phyloP scores from a whole-genome alignment of 2,888 invertebrate species.

The Polydrusus cervinus region DNA sequence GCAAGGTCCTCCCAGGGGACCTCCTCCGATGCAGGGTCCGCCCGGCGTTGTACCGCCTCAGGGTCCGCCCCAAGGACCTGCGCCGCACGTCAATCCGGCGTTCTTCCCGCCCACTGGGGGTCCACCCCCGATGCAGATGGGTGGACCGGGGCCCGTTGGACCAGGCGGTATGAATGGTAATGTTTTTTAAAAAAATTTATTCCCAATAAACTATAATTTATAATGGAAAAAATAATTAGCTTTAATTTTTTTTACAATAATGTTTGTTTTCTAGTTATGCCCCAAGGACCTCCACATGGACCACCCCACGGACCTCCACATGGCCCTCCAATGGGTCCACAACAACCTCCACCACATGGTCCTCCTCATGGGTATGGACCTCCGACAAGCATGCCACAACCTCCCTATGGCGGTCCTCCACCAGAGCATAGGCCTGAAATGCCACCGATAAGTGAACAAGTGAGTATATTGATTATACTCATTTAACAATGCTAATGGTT shows the following conservation, averaged over 20 bases:
- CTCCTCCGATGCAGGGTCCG: slow-evolving; percentile 72
- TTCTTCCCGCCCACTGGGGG: slow-evolving; percentile 89
- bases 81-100: slow-evolving; percentile 97
- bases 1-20: slow-evolving; percentile 74
- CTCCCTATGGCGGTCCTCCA: slow-evolving; percentile 78
- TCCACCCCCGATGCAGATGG: slow-evolving; percentile 75
- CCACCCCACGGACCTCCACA: slow-evolving; percentile 74
- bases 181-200: slow-evolving; percentile 1
- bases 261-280: slow-evolving; percentile 44
- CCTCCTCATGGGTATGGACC: slow-evolving; percentile 76
- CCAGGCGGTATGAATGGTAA: slow-evolving; percentile 53
- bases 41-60: slow-evolving; percentile 74
- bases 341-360: slow-evolving; percentile 69
- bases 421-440: slow-evolving; percentile 73
- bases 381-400: slow-evolving; percentile 68
- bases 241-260: no score
- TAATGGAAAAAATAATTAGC: no score
- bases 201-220: no score
- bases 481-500: no score
- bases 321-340: slow-evolving; percentile 81
- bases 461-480: no score
- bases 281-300: slow-evolving; percentile 37
- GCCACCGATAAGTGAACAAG: slow-evolving; percentile 85
- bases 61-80: slow-evolving; percentile 77
- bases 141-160: slow-evolving; percentile 69